Evolutionary conservation across 2,888 invertebrate species (phyloP), one percentile per base, ranked within the genome.

Genomic region (Alsophila aescularia): DNA sequence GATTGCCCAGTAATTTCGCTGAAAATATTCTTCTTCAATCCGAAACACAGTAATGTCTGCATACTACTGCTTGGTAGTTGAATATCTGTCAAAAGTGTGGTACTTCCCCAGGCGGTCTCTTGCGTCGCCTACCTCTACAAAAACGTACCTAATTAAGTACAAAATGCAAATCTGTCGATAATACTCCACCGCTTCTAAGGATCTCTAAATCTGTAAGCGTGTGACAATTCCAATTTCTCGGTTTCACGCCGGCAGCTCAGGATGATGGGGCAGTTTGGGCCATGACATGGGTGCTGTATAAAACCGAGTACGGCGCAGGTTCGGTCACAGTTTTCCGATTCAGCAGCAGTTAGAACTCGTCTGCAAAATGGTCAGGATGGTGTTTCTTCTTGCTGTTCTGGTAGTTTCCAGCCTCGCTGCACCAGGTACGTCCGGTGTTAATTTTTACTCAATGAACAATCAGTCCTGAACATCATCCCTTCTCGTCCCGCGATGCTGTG

Each of bases 391-490:
- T 14, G 60, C 66, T 27, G 58, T 65, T 7, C 42, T 80, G 40
- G 41, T 72, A 1, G 70, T 66, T 29, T 58, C 66, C 52, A 70
- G 75, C 45, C 48, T 73, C 1, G 82, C 81, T 6, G 80, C 79
- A n/a, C 83, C 85, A 61, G 81, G 85, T 35, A 44, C 3, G 29
- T n/a, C 3, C n/a, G n/a, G n/a, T n/a, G n/a, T n/a, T n/a, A n/a
- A n/a, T n/a, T n/a, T n/a, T n/a, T n/a, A n/a, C n/a, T n/a, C n/a
- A n/a, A n/a, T n/a, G n/a, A n/a, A n/a, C n/a, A n/a, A n/a, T n/a
- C n/a, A n/a, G n/a, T n/a, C n/a, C n/a, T n/a, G n/a, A n/a, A n/a
- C n/a, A n/a, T n/a, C n/a, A n/a, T n/a, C n/a, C n/a, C n/a, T n/a
- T n/a, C n/a, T n/a, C n/a, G n/a, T n/a, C n/a, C n/a, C n/a, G n/a